Evolutionary conservation across 2,113 vertebrate species (phyloP), one percentile per base, ranked within the genome.

Genomic region (Hippoglossus stenolepis): DNA sequence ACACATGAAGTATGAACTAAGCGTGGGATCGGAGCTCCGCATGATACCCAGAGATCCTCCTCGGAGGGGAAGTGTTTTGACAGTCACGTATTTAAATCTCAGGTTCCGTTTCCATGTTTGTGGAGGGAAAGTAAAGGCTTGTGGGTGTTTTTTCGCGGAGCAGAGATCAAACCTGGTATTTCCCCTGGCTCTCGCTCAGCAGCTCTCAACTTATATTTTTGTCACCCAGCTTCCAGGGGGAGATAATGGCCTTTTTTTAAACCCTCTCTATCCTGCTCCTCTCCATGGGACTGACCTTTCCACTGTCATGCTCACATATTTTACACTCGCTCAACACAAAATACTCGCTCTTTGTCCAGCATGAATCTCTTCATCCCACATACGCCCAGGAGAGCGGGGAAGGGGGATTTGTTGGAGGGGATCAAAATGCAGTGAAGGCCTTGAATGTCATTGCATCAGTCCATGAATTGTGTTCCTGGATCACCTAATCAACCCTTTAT

Each of bases 261-360:
- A 80, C 60, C 72, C 68, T 54, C 74, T 78, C 57, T 43, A 64
- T 82, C 61, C 45, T 13, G 2, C 65, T 40, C 9, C 60, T 74
- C 75, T 89, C 75, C 47, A 47, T 57, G 68, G 79, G 72, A 65
- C 67, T 89, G 84, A 91, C 90, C 85, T 91, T 90, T 88, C 71
- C 84, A 60, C 71, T 73, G 64, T 28, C 79, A 80, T 57, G 62
- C 73, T 77, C n/a, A 23, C 81, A 82, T 82, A 74, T 85, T 88
- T 82, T 79, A 80, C 51, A 87, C 26, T 71, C 51, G 64, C 49
- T 83, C 58, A 23, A 87, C 23, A 80, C 66, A 54, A 84, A 81
- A 67, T 75, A 54, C 35, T 72, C 24, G 47, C 58, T 80, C 62
- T 84, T 79, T 77, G 35, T 75, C 69, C 31, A 10, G 31, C 31